phyloP scores from a whole-genome alignment of 30 jellyfish, hydroid and myxozoan species.

The Haliclystus octoradiatus region DNA sequence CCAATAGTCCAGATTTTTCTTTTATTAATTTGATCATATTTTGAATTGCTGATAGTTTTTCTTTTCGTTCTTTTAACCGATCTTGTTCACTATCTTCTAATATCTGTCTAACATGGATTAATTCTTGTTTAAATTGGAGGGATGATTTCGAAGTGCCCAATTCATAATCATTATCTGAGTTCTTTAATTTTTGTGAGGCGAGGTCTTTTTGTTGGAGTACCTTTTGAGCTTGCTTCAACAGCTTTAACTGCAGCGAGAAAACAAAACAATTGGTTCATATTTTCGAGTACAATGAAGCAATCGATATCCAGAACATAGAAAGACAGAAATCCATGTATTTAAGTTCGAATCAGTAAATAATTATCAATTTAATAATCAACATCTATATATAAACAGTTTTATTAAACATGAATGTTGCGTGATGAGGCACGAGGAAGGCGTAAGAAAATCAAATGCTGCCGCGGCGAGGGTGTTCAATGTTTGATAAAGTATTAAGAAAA shows the following conservation, averaged over 20 bases:
- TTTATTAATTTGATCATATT: constrained; percentile 71
- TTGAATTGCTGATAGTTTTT: constrained; percentile 63
- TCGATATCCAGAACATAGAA: background rate
- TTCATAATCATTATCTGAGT: background rate
- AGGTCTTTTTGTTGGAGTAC: background rate
- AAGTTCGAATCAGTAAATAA: no score
- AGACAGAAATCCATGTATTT: background rate
- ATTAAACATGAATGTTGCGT: no score
- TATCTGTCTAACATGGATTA: constrained; percentile 56
- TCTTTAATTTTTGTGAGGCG: background rate
- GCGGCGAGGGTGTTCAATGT: no score
- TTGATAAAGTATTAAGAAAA: no score
- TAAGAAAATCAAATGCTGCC: no score
- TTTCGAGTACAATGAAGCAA: no score
- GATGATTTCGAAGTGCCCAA: background rate
- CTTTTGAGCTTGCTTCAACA: background rate
- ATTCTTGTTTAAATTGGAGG: constrained; percentile 30
- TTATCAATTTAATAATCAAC: no score
- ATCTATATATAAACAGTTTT: no score
- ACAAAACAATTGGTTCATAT: no score
- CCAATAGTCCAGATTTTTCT: constrained; percentile 58
- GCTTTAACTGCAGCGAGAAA: no score
- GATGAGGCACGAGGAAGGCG: no score
- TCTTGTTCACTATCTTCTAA: constrained; percentile 65
- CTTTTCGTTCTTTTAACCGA: constrained; percentile 76